Evolutionary conservation across 2,113 vertebrate genomes (phyloP), one percentile per base, ranked within the genome.

Genomic region (Psilopsiagon aymara): DNA sequence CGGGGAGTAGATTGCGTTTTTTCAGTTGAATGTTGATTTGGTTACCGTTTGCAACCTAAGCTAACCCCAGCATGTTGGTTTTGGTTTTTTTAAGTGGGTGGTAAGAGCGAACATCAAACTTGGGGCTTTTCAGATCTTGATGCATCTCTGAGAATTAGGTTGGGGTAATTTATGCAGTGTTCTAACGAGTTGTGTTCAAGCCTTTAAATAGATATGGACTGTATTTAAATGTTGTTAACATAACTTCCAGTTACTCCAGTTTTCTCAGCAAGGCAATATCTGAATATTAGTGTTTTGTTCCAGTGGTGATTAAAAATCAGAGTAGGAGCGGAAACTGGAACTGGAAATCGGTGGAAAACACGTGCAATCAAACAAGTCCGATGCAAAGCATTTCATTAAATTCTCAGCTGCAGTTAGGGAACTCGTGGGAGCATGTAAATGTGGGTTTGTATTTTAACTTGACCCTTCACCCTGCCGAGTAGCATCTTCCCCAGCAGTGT

Each of bases 81-180:
- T 95, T 66, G 66, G 2, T 10, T 93, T 86, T 94, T 91, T 86
- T 59, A 84, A 88, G 88, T 93, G 94, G 94, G 88, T 81, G 90
- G 86, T 88, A 84, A 92, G 83, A 78, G 66, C 91, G 90, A 92
- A 71, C 63, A 79, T 90, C 63, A 88, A 81, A 93, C 67, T 96
- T 82, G 21, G 49, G 52, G 82, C 39, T 83, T 93, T 93, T 97
- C 75, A 95, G 69, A 87, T 95, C 71, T 92, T 78, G 51, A 46
- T 88, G 90, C 82, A 82, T 96, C 75, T 77, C 7, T 9, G 83
- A 87, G 92, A 95, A 93, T 95, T 89, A 91, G 74, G 86, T 87
- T 92, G 81, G 75, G 78, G 91, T 96, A 95, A 96, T 96, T 96
- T 96, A 96, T 94, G 91, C 92, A 66, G 76, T 68, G 88, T 96